Evolutionary conservation across 2,888 invertebrate species (phyloP), one percentile per base, ranked within the genome.

Genomic region (Yponomeuta malinellus): DNA sequence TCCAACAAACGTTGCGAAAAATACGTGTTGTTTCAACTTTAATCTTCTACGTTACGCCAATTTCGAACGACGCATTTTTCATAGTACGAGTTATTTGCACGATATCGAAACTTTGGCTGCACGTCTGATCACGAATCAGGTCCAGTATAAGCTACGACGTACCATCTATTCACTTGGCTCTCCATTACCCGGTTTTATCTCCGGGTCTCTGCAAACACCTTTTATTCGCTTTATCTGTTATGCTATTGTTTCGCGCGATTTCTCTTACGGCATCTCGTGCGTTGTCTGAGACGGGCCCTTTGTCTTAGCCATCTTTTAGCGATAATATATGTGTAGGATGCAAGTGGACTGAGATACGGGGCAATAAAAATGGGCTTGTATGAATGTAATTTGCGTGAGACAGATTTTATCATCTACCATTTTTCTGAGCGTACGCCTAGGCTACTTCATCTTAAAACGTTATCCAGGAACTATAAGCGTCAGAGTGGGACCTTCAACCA

Each of bases 191-290:
- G 12, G 31, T 64, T 23, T 23, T 70, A 72, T 73, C 72, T 70
- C n/a, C 31, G 72, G 72, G 74, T 72, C 70, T 73, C 72, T 64
- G 70, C 73, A 72, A 75, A 75, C 73, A 75, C 74, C 74, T 75
- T 75, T 77, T 76, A 78, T 82, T 78, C 79, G 77, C 80, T 83
- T 83, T 84, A 83, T 85, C 79, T 79, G 78, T 75, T 75, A 75
- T 76, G 37, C 70, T 82, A 84, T 85, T 86, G 82, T 86, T 81
- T 81, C 78, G 77, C 77, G 74, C 79, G 78, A 80, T 81, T 82
- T 79, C 81, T 77, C 79, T 78, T 75, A 78, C 77, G 78, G 74
- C 78, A 76, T 75, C 75, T 59, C 15, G 78, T 78, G 75, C 78
- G 75, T 78, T 76, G 78, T 73, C 77, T 75, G 78, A 77, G 78